Conservation (phyloP, 2,113 vertebrate species). For the Sceloporus tristichus region DNA sequence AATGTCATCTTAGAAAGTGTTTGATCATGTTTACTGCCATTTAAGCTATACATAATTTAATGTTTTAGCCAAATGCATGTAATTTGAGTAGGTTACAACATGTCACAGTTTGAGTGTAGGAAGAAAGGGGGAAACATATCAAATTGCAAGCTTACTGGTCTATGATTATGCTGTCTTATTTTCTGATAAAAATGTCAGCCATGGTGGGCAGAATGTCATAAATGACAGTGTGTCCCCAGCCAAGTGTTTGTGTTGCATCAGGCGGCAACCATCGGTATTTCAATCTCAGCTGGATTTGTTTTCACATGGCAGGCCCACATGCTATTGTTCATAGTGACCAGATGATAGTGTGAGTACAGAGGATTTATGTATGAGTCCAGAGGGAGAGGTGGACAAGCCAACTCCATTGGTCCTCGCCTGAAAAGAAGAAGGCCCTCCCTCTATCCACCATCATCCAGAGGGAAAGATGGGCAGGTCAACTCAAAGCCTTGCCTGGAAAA, state of each 20-base stretch:
- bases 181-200: constrained; percentile 3
- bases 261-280: background rate
- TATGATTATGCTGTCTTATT: constrained; percentile 9
- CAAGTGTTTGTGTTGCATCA: background rate
- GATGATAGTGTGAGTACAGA: background rate
- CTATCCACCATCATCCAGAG: too few relatives aligned
- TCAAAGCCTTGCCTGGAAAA: too few relatives aligned
- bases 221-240: background rate
- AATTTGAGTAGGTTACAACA: constrained; percentile 30
- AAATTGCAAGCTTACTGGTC: background rate
- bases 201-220: background rate
- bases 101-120: constrained; percentile 16
- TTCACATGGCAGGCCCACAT: background rate
- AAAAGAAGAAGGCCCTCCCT: too few relatives aligned
- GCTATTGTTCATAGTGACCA: too few relatives aligned
- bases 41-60: constrained; percentile 38
- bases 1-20: constrained; percentile 16
- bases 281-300: background rate
- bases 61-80: constrained; percentile 28
- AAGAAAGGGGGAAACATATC: background rate
- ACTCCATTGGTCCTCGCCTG: too few relatives aligned
- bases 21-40: constrained; percentile 40
- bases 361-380: background rate
- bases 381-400: too few relatives aligned
- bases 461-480: too few relatives aligned